Base-by-base conservation (phyloP, 2,888 invertebrate species). In the Pteria penguin region DNA sequence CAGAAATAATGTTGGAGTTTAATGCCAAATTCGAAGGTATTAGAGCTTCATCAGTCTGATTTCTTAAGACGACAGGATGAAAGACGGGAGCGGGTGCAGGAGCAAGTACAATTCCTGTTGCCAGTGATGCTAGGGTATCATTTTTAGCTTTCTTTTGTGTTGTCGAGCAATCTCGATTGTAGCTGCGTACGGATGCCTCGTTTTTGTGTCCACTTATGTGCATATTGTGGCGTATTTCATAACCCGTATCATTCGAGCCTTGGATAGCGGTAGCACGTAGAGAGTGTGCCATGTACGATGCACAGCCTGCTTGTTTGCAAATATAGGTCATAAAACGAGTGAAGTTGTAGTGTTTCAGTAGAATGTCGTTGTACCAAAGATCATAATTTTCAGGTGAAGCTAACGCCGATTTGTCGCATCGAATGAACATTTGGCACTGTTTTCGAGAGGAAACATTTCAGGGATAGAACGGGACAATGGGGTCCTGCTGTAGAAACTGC, bases 391-490 rank as follows among this genome's bases (percentile, higher is more conserved):
- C 45, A 54, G 22, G n/a, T n/a, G n/a, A n/a, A 8, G 27, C 27
- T 14, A 71, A n/a, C 1, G 62, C 62, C n/a, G 61, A 33, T 54
- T 71, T 71, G 2, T 8, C n/a, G 33, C 71, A 71, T 18, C 52
- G 52, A 22, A 54, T 62, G 27, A 71, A 71, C 8, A n/a, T 27
- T 52, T 14, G 62, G 52, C 31, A 62, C 32, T 4, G 62, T 70
- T 71, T 66, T 71, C n/a, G n/a, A n/a, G n/a, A 70, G 60, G 24
- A 76, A 55, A 22, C 60, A 27, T 52, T 33, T 54, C 1, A 71
- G 55, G 0, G 71, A 71, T 33, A 62, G 26, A 22, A 76, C 76
- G 24, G 76, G 76, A 67, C 71, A 72, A 26, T 60, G 24, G 5
- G 2, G 5, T 4, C 32, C 26, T 18, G 36, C 54, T 2, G 18